phyloP scores from a whole-genome alignment of 2,888 invertebrate species.

The Aphidoletes aphidimyza region DNA sequence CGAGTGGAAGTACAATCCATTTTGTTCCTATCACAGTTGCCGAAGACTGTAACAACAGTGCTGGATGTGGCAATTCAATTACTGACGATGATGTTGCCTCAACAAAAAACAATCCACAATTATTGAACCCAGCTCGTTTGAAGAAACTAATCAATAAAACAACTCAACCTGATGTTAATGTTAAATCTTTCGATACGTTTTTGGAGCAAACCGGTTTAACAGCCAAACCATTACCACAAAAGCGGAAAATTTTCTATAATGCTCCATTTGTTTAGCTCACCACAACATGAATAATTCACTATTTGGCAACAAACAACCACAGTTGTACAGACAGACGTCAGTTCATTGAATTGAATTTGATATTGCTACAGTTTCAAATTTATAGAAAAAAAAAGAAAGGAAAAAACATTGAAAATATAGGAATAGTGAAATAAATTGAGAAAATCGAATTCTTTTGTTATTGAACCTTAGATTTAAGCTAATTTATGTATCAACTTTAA shows the following conservation, averaged over 20 bases:
- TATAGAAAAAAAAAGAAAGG: no score
- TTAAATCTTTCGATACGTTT: conserved; percentile 59
- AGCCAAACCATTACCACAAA: conserved; percentile 64
- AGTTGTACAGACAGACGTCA: not conserved
- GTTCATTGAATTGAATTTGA: no score
- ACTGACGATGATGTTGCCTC: not conserved
- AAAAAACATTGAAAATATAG: no score
- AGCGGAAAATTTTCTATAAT: conserved; percentile 65
- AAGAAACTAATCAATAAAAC: not conserved
- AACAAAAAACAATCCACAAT: not conserved
- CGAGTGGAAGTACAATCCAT: conserved; percentile 35
- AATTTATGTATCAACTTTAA: no score
- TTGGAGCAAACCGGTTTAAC: conserved; percentile 64
- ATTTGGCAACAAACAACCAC: not conserved
- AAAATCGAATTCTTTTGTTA: no score
- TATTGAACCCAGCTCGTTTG: not conserved
- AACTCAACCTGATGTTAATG: not conserved
- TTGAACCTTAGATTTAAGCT: no score
- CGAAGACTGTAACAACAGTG: not conserved
- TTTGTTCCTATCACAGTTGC: conserved; percentile 16
- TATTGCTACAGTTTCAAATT: no score
- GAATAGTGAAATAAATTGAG: no score
- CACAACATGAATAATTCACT: not conserved
- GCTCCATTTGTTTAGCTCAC: conserved; percentile 64
- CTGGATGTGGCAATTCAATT: not conserved